These are phyloP conservation scores for Catharus fuscescens DNA, from an alignment of 2,113 vertebrate genomes.

Conservation along the genomic window DNA sequence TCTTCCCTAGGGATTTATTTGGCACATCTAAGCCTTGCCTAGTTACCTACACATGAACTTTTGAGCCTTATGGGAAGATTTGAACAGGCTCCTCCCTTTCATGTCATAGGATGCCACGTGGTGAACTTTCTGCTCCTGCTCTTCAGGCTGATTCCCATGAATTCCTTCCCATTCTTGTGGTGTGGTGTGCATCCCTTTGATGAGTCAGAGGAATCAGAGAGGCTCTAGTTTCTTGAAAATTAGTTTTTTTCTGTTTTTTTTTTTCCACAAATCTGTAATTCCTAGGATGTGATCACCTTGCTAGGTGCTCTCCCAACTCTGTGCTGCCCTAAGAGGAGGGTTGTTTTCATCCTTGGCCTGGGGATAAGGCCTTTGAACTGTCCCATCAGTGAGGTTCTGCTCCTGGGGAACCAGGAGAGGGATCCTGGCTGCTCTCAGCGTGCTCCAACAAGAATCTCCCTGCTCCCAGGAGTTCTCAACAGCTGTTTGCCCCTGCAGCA, in stretches of 20 bases:
- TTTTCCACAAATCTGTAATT: neutral
- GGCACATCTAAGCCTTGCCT: neutral
- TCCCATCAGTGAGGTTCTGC: neutral
- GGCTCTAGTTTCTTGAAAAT: neutral
- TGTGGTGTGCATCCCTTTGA: neutral
- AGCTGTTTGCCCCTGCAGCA: slow-evolving; percentile 8
- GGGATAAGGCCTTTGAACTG: neutral
- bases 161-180: neutral
- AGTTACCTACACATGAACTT: neutral
- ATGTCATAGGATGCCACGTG: neutral
- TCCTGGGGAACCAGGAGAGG: neutral
- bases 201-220: neutral
- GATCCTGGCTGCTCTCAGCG: neutral
- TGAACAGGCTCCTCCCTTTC: neutral
- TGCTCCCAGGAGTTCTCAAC: neutral
- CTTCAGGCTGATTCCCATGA: neutral
- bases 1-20: neutral
- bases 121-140: neutral
- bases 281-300: neutral
- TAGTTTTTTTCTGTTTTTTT: rapidly evolving
- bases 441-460: slow-evolving; percentile 13
- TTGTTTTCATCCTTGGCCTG: neutral
- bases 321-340: neutral
- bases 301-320: neutral
- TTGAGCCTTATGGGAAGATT: neutral